These are phyloP conservation scores for Nematostella vectensis DNA, from an alignment of 92 coral and sea anemone species.

Conservation along the genomic window DNA sequence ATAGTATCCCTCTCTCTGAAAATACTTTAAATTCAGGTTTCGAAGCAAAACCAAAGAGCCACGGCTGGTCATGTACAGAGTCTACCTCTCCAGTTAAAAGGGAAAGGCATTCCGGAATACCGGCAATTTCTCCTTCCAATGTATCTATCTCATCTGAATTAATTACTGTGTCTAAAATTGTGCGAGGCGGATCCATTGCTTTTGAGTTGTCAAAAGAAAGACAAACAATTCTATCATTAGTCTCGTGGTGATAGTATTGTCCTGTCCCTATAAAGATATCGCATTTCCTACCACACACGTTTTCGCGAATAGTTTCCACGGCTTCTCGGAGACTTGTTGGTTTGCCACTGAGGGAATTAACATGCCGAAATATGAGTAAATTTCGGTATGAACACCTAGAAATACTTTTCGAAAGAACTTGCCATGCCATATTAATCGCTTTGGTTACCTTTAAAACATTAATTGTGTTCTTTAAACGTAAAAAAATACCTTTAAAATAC, in stretches of 20 bases:
- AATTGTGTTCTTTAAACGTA: too few species aligned
- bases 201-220: conserved; percentile 26
- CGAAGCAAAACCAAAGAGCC: conserved; percentile 48
- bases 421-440: too few species aligned
- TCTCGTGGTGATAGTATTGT: conserved; percentile 53
- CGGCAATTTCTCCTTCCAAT: conserved; percentile 25
- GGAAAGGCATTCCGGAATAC: conserved; percentile 16
- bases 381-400: neutral
- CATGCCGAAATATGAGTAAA: conserved; percentile 1
- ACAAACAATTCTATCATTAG: conserved; percentile 41
- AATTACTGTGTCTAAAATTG: conserved; percentile 44
- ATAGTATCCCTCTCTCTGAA: conserved; percentile 40
- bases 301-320: conserved; percentile 11
- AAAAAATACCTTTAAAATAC: too few species aligned
- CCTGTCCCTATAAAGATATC: conserved; percentile 61
- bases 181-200: conserved; percentile 17
- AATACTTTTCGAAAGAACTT: too few species aligned
- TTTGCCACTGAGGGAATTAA: too few species aligned
- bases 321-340: conserved; percentile 32
- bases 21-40: conserved; percentile 51
- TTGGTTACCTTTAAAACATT: too few species aligned
- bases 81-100: conserved; percentile 56
- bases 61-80: conserved; percentile 42
- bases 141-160: conserved; percentile 29
- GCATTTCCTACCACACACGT: conserved; percentile 3